Conservation (phyloP, 2,797 vertebrate genomes). For the Centropyge bicolor region DNA sequence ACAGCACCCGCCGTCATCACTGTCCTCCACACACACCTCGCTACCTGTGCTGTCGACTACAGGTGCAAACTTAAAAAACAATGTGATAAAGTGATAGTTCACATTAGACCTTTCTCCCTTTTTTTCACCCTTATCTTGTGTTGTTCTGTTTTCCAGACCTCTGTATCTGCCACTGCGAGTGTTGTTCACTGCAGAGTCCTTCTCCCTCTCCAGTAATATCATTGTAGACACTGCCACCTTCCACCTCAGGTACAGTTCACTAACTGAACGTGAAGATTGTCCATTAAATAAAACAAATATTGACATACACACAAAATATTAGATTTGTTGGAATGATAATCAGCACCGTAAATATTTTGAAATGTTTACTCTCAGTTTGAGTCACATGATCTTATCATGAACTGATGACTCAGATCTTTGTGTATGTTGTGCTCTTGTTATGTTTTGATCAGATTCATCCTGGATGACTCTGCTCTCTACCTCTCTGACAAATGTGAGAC, state of each 20-base stretch:
- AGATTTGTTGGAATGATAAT: not conserved
- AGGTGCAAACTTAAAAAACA: constrained; percentile 79
- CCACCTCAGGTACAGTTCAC: constrained; percentile 89
- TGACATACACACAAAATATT: not conserved
- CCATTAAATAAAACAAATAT: not conserved
- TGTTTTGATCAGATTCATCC: constrained; percentile 88
- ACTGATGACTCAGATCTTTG: not conserved
- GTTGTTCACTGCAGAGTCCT: constrained; percentile 92
- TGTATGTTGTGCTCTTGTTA: constrained; percentile 26
- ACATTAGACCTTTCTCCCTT: not conserved
- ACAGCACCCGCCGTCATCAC: constrained; percentile 92
- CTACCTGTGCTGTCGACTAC: constrained; percentile 93
- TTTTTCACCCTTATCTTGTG: not conserved
- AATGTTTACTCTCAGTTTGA: not conserved
- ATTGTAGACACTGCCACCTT: constrained; percentile 94
- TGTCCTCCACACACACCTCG: constrained; percentile 92
- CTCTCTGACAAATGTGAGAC: constrained; percentile 93
- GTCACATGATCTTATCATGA: not conserved
- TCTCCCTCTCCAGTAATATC: constrained; percentile 95
- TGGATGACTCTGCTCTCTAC: constrained; percentile 94
- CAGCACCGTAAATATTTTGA: not conserved
- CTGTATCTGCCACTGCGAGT: constrained; percentile 91
- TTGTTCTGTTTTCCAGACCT: constrained; percentile 82
- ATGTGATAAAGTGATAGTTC: not conserved
- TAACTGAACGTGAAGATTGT: not conserved